A percentile compares a stretch with the other conserved stretches of the same genome.
Conservation (phyloP, 2,797 vertebrate genomes). For the Todus mexicanus region DNA sequence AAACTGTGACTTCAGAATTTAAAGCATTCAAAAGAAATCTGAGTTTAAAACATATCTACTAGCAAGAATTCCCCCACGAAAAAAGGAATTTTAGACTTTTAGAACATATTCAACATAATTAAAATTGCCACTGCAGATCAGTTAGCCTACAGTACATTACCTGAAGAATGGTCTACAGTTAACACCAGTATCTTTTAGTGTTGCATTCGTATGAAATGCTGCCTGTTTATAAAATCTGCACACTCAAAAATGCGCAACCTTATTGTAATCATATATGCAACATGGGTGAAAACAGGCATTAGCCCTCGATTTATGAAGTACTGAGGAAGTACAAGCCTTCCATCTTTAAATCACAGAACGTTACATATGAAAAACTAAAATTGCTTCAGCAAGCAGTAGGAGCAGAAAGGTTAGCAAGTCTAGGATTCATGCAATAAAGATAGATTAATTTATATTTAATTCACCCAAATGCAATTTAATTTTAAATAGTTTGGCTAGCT, state of each 20-base stretch:
- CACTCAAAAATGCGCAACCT: not conserved
- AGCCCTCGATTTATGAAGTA: not conserved
- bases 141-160: not conserved
- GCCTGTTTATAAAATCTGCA: not conserved
- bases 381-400: not conserved
- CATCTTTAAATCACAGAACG: not conserved
- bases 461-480: not conserved
- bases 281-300: not conserved
- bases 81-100: not conserved
- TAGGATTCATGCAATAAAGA: not conserved
- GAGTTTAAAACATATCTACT: not conserved
- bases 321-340: not conserved
- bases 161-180: not conserved
- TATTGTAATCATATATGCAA: not conserved
- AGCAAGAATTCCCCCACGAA: not conserved
- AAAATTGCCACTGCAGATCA: not conserved
- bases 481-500: not conserved
- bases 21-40: not conserved
- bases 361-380: not conserved
- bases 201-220: not conserved
- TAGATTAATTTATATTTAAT: conserved; percentile 42
- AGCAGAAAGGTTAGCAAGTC: not conserved
- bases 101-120: not conserved
- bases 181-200: not conserved
- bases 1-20: not conserved